A percentile compares a stretch with the other conserved stretches of the same genome.
phyloP scores from a whole-genome alignment of 1,140 invertebrate species.

The Mactra quadrangularis region DNA sequence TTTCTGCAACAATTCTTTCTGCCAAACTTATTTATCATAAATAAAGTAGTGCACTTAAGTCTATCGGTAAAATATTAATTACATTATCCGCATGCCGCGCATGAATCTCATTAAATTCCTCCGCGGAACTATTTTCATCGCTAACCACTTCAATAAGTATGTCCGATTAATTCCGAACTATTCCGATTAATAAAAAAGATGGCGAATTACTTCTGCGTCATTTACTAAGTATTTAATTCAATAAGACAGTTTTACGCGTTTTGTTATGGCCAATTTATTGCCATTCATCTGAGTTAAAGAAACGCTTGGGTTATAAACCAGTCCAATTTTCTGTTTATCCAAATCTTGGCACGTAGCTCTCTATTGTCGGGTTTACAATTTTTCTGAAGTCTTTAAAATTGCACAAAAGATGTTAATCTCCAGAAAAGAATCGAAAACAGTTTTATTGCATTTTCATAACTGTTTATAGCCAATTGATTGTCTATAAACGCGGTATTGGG shows the following conservation, averaged over 20 bases:
- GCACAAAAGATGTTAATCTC: constrained; percentile 39
- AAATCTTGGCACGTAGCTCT: constrained; percentile 29
- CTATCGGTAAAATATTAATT: too few relatives aligned
- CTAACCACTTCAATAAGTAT: too few relatives aligned
- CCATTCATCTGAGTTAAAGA: constrained; percentile 37
- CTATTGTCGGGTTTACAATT: constrained; percentile 1
- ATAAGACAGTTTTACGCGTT: constrained; percentile 35
- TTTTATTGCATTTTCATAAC: constrained; percentile 47
- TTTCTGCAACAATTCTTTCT: too few relatives aligned
- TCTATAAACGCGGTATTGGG: background rate
- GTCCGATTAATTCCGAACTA: constrained; percentile 3
- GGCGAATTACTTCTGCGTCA: background rate
- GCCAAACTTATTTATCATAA: too few relatives aligned
- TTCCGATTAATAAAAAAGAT: too few relatives aligned
- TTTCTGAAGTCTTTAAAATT: constrained; percentile 9
- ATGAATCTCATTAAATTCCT: too few relatives aligned
- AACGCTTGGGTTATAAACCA: constrained; percentile 18
- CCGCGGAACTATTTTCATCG: too few relatives aligned
- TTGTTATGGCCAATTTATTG: constrained; percentile 47
- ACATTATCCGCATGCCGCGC: too few relatives aligned
- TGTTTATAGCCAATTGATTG: constrained; percentile 19
- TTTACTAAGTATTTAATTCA: constrained; percentile 35
- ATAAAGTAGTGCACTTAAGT: too few relatives aligned
- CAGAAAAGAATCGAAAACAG: constrained; percentile 8
- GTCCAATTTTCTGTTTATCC: constrained; percentile 43